Evolutionary conservation across 2,888 invertebrate genomes (phyloP).

Genomic region (Synergus laeviventris): DNA sequence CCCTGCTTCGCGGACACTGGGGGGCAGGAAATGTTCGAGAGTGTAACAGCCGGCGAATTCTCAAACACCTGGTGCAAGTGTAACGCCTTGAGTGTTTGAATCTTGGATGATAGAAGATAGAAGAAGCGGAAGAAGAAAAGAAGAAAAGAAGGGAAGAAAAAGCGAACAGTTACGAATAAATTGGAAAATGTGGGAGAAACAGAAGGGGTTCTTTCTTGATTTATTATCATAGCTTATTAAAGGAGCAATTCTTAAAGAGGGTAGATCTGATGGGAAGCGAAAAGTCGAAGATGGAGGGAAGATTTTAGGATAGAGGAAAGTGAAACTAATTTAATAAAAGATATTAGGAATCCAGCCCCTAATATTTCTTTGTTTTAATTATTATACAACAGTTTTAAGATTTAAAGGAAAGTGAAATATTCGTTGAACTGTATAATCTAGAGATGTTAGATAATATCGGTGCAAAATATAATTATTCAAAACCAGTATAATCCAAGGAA

Average conservation of each 20-base stretch:
- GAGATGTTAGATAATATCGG: background rate
- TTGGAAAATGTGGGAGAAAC: background rate
- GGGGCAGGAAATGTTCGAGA: conserved; percentile 51
- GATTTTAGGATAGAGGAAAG: background rate
- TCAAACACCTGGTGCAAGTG: conserved; percentile 61
- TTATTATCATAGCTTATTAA: background rate
- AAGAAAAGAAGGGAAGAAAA: background rate
- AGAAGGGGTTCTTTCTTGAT: background rate
- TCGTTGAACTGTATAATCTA: background rate
- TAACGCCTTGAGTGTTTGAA: conserved; percentile 52
- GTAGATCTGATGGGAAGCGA: background rate
- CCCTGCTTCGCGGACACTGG: background rate
- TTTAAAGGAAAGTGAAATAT: no score
- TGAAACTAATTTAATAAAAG: background rate
- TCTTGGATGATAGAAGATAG: conserved; percentile 5
- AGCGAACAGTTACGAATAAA: conserved; percentile 1
- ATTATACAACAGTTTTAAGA: no score
- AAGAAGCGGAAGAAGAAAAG: background rate
- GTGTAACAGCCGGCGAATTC: conserved; percentile 65
- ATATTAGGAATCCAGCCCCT: background rate
- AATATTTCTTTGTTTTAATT: background rate
- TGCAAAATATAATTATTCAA: background rate
- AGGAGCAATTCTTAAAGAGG: background rate
- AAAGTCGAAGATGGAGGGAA: background rate
- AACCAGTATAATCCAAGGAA: background rate